Conservation (phyloP, 1,140 invertebrate genomes). For the Xylocopa sonorina region DNA sequence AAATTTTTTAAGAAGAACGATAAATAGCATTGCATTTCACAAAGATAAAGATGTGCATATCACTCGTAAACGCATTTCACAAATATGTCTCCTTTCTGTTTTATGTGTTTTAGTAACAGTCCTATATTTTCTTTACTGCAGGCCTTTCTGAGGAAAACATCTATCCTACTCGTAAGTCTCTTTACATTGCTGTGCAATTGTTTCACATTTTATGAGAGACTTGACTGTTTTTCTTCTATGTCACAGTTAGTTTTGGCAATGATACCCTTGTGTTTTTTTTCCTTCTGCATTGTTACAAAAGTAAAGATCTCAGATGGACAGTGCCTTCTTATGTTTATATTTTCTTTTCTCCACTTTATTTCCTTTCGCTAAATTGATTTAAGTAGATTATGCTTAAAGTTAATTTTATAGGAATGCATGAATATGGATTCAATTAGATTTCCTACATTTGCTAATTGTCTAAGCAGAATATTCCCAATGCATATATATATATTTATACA, state of each 20-base stretch:
- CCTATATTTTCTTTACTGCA: constrained; percentile 77
- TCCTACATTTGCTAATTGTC: constrained; percentile 30
- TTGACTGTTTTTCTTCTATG: constrained; percentile 29
- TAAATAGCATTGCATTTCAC: constrained; percentile 46
- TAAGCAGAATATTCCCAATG: constrained; percentile 16
- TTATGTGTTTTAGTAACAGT: constrained; percentile 62
- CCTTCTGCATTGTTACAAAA: constrained; percentile 15
- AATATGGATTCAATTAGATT: constrained; percentile 44
- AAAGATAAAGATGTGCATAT: constrained; percentile 49
- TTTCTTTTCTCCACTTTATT: constrained; percentile 24
- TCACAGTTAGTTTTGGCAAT: constrained; percentile 11
- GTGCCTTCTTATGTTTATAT: constrained; percentile 61
- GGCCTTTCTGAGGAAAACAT: constrained; percentile 82
- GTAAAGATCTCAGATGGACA: constrained; percentile 61
- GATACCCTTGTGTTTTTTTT: constrained; percentile 13
- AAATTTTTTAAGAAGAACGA: constrained; percentile 68
- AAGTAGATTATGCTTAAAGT: constrained; percentile 61
- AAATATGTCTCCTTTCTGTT: constrained; percentile 47
- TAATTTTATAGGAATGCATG: constrained; percentile 63
- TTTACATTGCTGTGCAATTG: constrained; percentile 55
- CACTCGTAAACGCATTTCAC: constrained; percentile 53
- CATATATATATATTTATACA: constrained; percentile 50
- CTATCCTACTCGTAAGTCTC: constrained; percentile 79
- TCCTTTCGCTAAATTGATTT: constrained; percentile 49
- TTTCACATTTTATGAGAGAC: constrained; percentile 45